A percentile compares a stretch with the other conserved stretches of the same genome.
phyloP scores from a whole-genome alignment of 2,888 invertebrate species.

The Lasiommata megera region DNA sequence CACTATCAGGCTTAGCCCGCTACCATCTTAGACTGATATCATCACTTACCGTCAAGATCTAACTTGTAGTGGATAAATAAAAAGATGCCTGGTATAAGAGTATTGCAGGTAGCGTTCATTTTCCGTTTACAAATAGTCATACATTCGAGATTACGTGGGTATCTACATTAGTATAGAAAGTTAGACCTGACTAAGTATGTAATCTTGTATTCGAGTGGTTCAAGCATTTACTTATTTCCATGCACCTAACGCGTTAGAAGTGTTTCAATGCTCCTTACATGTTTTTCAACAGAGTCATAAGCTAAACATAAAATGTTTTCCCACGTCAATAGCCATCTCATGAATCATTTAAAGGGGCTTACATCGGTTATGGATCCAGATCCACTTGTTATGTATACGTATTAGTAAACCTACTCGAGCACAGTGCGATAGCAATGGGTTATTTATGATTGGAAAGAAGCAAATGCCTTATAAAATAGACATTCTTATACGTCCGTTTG shows the following conservation, averaged over 20 bases:
- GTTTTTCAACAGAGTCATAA: slow-evolving; percentile 29
- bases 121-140: too few relatives aligned
- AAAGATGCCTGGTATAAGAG: too few relatives aligned
- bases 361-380: slow-evolving; percentile 31
- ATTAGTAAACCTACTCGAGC: slow-evolving; percentile 31
- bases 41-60: too few relatives aligned
- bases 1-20: too few relatives aligned
- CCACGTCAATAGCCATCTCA: slow-evolving; percentile 33
- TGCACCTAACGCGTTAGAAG: slow-evolving; percentile 1
- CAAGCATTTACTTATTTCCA: too few relatives aligned
- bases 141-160: too few relatives aligned
- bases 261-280: neutral
- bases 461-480: slow-evolving; percentile 34
- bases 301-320: slow-evolving; percentile 28
- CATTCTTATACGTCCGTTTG: slow-evolving; percentile 34
- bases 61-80: too few relatives aligned
- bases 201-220: too few relatives aligned
- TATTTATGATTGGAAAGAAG: slow-evolving; percentile 32
- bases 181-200: too few relatives aligned
- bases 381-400: slow-evolving; percentile 25
- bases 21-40: too few relatives aligned
- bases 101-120: neutral
- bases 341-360: slow-evolving; percentile 33
- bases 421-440: slow-evolving; percentile 30
- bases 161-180: too few relatives aligned